Percentiles rank a stretch among this genome's conserved stretches.
Evolutionary conservation across 2,888 invertebrate genomes (phyloP).

Genomic region (Galeruca laticollis): DNA sequence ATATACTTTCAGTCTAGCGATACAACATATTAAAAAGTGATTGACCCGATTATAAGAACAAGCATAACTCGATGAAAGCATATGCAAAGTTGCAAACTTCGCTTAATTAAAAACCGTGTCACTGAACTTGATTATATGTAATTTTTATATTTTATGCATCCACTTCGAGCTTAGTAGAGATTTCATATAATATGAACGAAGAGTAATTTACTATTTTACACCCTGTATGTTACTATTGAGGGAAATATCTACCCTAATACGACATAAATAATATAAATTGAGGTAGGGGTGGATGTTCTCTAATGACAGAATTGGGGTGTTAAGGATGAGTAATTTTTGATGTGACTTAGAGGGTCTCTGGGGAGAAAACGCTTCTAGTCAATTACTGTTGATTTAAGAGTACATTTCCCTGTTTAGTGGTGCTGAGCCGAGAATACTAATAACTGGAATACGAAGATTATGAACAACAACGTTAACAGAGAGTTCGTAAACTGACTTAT

Average conservation of each 20-base stretch:
- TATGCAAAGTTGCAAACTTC: background rate
- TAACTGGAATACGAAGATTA: background rate
- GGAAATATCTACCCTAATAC: conserved; percentile 9
- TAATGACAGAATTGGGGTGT: conserved; percentile 11
- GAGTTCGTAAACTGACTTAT: too few species aligned
- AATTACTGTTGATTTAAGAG: conserved; percentile 19
- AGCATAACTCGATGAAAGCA: conserved; percentile 2
- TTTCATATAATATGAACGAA: too few species aligned
- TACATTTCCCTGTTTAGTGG: background rate
- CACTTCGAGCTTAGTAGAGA: background rate
- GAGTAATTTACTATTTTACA: background rate
- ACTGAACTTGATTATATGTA: background rate
- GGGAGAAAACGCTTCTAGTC: conserved; percentile 13
- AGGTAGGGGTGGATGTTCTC: background rate
- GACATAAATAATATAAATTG: conserved; percentile 14
- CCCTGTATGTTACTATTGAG: background rate
- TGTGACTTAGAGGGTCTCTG: conserved; percentile 8
- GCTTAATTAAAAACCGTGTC: background rate
- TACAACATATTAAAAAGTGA: background rate
- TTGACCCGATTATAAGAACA: background rate
- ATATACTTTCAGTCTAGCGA: background rate
- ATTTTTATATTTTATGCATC: background rate
- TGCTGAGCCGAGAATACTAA: background rate
- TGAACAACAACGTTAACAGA: too few species aligned
- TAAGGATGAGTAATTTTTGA: conserved; percentile 21